These are phyloP conservation scores for Scaptomyza reducta DNA, from an alignment of 2,888 invertebrate genomes.

Conservation along the genomic window DNA sequence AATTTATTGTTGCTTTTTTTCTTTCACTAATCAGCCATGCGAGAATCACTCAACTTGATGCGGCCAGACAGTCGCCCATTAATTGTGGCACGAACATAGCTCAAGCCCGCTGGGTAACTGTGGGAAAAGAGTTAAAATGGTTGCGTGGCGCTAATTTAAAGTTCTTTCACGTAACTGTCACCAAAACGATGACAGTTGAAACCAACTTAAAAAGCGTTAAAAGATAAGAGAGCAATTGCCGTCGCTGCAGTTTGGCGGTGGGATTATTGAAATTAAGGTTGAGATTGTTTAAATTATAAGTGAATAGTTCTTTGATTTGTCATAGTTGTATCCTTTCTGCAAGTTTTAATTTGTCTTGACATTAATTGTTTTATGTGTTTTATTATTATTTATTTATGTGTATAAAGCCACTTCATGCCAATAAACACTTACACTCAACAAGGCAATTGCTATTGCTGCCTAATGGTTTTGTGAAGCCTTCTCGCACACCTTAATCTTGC, in stretches of 20 bases:
- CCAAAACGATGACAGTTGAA: slow-evolving; percentile 23
- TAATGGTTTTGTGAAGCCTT: slow-evolving; percentile 3
- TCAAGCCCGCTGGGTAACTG: slow-evolving; percentile 22
- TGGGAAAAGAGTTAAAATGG: slow-evolving; percentile 45
- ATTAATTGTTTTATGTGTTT: no score
- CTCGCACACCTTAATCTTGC: background rate
- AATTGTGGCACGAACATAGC: slow-evolving; percentile 55
- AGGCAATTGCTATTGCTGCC: slow-evolving; percentile 7
- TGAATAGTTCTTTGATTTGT: background rate
- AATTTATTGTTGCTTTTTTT: background rate
- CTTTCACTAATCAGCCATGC: slow-evolving; percentile 21
- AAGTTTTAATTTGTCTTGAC: background rate
- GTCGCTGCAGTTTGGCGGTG: background rate
- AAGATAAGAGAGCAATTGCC: background rate
- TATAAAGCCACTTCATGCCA: slow-evolving; percentile 4
- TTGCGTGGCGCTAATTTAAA: slow-evolving; percentile 19
- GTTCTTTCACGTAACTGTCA: slow-evolving; percentile 36
- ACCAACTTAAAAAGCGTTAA: slow-evolving; percentile 2
- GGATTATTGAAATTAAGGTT: background rate
- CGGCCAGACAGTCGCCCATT: slow-evolving; percentile 28
- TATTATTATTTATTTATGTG: no score
- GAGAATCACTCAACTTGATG: slow-evolving; percentile 21
- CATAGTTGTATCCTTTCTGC: no score
- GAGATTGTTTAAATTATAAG: background rate
- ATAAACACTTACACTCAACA: slow-evolving; percentile 14